Percentiles rank a stretch among this genome's conserved stretches.
phyloP scores from a whole-genome alignment of 2,113 vertebrate species.

The Gallinago undulata region DNA sequence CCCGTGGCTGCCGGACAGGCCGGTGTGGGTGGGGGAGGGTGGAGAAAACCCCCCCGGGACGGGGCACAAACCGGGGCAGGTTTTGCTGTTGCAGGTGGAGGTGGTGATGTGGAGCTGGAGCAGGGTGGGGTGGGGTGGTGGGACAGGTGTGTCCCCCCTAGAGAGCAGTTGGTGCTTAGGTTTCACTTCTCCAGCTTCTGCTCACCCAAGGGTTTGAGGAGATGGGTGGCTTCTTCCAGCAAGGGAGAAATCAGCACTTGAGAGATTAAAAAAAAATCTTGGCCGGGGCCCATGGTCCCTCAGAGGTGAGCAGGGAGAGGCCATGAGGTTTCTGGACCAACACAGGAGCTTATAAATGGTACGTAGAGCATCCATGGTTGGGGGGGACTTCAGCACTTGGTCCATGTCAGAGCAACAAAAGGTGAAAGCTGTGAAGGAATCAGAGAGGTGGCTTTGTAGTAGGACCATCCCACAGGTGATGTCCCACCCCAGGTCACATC shows the following conservation, averaged over 20 bases:
- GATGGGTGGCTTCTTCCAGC: neutral
- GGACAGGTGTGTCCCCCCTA: neutral
- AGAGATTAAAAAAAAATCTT: neutral
- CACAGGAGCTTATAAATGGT: neutral
- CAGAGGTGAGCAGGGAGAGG: accelerated
- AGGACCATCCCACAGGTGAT: neutral
- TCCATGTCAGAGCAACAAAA: accelerated
- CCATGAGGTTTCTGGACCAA: accelerated
- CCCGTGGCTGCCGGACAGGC: neutral
- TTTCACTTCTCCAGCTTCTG: neutral
- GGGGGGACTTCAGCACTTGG: neutral
- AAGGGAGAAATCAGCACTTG: neutral
- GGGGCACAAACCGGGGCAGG: neutral
- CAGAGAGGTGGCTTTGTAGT: neutral
- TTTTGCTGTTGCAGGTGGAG: accelerated
- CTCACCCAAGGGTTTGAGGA: neutral
- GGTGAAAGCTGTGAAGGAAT: neutral
- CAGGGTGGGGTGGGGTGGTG: neutral
- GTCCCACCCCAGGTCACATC: no score
- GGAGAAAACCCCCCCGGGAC: neutral
- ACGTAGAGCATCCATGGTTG: neutral
- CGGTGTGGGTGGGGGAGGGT: neutral
- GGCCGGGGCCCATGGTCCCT: neutral
- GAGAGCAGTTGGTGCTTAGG: accelerated
- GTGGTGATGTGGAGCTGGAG: accelerated